These are phyloP conservation scores for Liasis olivaceus DNA, from an alignment of 2,797 vertebrate genomes.

Conservation along the genomic window DNA sequence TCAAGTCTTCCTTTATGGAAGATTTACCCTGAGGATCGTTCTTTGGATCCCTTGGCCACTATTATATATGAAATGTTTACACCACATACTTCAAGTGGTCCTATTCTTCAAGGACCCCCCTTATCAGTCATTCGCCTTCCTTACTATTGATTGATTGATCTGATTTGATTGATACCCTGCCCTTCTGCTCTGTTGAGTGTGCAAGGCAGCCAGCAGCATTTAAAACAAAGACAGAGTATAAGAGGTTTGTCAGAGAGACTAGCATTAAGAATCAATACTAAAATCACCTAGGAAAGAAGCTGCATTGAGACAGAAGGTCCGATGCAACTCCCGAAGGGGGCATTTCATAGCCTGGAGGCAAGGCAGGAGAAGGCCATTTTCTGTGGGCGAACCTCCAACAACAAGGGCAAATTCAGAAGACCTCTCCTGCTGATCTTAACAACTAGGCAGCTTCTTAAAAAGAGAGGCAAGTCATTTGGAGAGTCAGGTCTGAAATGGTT, in stretches of 20 bases:
- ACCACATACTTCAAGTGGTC: not conserved
- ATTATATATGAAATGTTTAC: not conserved
- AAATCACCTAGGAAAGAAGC: not conserved
- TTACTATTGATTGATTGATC: not conserved
- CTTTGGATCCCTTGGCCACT: not conserved
- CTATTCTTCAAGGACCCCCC: not conserved
- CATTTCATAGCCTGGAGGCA: not conserved
- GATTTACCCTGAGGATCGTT: not conserved
- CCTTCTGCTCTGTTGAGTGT: not conserved
- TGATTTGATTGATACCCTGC: not conserved
- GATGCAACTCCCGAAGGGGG: not conserved
- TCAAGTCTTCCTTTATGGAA: not conserved
- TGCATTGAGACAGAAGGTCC: not conserved
- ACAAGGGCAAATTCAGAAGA: not conserved
- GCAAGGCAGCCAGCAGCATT: not conserved
- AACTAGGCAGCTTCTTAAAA: not conserved
- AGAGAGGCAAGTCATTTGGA: not conserved
- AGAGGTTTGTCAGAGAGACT: not conserved
- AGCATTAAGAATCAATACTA: not conserved
- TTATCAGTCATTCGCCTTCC: not conserved
- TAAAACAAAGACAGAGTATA: not conserved
- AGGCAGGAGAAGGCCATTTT: not conserved
- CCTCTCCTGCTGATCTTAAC: not conserved
- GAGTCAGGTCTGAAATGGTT: not conserved
- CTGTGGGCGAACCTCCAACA: not conserved